These are phyloP conservation scores for Dynastes maya DNA, from an alignment of 2,888 invertebrate species.

Conservation along the genomic window DNA sequence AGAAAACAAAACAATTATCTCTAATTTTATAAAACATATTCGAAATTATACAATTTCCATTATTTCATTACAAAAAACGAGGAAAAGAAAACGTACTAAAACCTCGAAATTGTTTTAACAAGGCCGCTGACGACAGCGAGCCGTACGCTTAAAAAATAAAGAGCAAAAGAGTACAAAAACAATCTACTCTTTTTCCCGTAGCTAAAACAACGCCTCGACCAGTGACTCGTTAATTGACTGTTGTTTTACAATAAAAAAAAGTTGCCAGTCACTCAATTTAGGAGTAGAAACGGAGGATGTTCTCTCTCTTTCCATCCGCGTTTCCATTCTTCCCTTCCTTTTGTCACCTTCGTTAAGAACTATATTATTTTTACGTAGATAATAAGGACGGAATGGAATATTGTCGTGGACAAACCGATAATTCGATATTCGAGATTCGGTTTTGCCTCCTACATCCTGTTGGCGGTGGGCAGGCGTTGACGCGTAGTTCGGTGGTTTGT, in stretches of 20 bases:
- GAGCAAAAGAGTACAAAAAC: slow-evolving; percentile 42
- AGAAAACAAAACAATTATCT: background rate
- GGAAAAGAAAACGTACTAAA: background rate
- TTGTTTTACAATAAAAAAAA: slow-evolving; percentile 63
- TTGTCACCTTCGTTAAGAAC: slow-evolving; percentile 64
- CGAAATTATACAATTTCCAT: background rate
- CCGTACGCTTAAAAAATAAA: slow-evolving; percentile 25
- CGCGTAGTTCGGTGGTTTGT: slow-evolving; percentile 20
- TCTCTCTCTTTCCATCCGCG: slow-evolving; percentile 2
- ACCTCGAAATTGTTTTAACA: slow-evolving; percentile 60
- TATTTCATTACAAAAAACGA: background rate
- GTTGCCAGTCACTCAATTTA: slow-evolving; percentile 64
- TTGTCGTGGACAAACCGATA: slow-evolving; percentile 20
- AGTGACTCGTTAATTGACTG: slow-evolving; percentile 65
- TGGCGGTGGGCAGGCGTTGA: background rate
- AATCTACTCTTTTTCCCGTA: slow-evolving; percentile 62
- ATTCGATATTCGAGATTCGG: slow-evolving; percentile 27
- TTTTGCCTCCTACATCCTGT: slow-evolving; percentile 14
- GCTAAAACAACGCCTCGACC: slow-evolving; percentile 64
- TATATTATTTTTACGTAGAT: slow-evolving; percentile 62
- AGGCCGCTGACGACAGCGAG: slow-evolving; percentile 49
- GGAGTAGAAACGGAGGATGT: slow-evolving; percentile 57
- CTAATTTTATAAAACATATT: background rate
- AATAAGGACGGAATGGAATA: slow-evolving; percentile 48
- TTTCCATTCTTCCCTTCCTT: slow-evolving; percentile 1